phyloP scores from a whole-genome alignment of 2,113 vertebrate species.

The Apeltes quadracus region DNA sequence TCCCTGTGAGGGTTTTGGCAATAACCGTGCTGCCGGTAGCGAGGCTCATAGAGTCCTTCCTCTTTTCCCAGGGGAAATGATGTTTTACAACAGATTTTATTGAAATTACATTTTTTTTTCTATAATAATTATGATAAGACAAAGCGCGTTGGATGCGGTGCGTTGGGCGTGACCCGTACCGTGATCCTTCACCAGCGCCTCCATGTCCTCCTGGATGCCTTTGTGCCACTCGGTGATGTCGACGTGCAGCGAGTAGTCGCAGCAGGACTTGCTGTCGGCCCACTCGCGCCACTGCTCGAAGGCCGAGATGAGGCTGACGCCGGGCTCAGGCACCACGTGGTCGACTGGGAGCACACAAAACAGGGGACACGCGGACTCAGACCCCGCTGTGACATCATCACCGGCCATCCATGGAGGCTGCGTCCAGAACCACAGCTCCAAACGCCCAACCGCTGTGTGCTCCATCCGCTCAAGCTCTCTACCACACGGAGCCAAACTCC shows the following conservation, averaged over 20 bases:
- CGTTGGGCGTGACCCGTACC: constrained; percentile 73
- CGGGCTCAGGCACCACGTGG: constrained; percentile 92
- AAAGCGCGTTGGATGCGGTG: too few species aligned
- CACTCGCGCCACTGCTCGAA: constrained; percentile 98
- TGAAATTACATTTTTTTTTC: neutral
- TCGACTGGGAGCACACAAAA: constrained; percentile 83
- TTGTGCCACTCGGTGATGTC: constrained; percentile 98
- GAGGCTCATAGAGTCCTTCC: neutral
- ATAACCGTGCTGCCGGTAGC: too few species aligned
- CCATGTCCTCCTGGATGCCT: constrained; percentile 97
- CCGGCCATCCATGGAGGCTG: neutral
- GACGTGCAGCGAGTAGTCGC: constrained; percentile 96
- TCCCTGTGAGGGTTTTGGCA: too few species aligned
- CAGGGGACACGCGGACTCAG: neutral
- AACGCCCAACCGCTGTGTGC: neutral
- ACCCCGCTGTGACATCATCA: neutral
- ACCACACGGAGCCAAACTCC: neutral
- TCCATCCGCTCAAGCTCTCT: constrained; percentile 10
- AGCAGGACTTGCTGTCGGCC: constrained; percentile 96
- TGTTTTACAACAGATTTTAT: neutral
- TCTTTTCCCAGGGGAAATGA: neutral
- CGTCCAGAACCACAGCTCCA: neutral
- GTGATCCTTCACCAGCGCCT: constrained; percentile 94
- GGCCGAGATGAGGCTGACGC: constrained; percentile 87
- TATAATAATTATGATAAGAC: too few species aligned